Base-by-base conservation (phyloP, 2,888 invertebrate genomes). In the Caenorhabditis macrosperma region DNA sequence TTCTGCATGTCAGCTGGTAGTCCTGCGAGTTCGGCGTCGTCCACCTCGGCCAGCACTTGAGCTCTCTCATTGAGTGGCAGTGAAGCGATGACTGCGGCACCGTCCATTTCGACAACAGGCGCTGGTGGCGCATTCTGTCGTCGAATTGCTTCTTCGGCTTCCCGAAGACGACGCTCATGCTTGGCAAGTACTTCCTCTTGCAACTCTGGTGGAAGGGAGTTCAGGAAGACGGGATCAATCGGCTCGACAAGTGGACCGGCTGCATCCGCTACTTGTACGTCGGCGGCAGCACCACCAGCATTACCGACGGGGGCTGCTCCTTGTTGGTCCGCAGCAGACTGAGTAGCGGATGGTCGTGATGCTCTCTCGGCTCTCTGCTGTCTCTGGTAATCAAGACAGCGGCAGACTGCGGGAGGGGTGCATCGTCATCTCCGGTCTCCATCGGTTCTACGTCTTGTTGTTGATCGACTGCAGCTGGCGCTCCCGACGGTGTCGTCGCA, bases 141-240 rank as follows among this genome's bases (percentile, higher is more conserved):
- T 67, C 81, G 76, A 94, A 92, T 90, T 94, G 94, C 87, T 94
- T 94, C 35, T 94, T 94, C 12, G 94, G 91, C 28, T 94, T 94
- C 82, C 1, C 86, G 91, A 66, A 91, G 91, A 33, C 91, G 90
- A 76, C 91, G 87, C 79, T 92, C 88, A 64, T 88, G 92, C 78
- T 92, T 92, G 3, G 91, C 91, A 35, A 92, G 86, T 9, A 92
- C 91, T 91, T 92, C 87, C 12, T 83, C 95, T 91, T 95, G 95
- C 63, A 96, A 94, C 63, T 94, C 94, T 0, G 95, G 95, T 10
- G 95, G 95, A 30, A 96, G 91, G 0, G 95, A 95, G 4, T 95
- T 95, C 75, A 96, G 92, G 91, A 96, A 95, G 90, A 95, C 95
- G 0, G 95, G 95, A 91, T 94, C 95, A 0, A 95, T 95, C n/a